Percentiles rank a stretch among this genome's conserved stretches.
Evolutionary conservation across 2,888 invertebrate species (phyloP).

Genomic region (Phortica magna): DNA sequence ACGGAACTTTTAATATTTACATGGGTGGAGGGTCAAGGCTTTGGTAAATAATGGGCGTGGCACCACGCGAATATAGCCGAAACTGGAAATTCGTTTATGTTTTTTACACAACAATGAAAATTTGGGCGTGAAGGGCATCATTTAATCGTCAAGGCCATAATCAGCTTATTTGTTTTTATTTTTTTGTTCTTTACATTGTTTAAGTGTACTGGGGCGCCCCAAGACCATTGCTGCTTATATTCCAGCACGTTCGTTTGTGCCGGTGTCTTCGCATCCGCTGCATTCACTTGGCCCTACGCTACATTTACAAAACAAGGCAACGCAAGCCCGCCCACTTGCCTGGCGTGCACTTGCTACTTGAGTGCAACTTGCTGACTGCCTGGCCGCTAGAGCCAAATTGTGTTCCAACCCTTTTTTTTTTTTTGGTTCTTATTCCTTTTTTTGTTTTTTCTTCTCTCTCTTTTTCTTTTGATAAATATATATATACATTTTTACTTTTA

Average conservation of each 20-base stretch:
- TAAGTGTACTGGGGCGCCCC: constrained; percentile 22
- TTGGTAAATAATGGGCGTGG: too few relatives aligned
- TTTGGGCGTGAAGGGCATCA: too few relatives aligned
- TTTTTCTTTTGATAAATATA: constrained; percentile 30
- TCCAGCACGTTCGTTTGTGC: constrained; percentile 53
- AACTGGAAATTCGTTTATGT: too few relatives aligned
- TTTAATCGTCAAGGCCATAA: too few relatives aligned
- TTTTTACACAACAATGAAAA: too few relatives aligned
- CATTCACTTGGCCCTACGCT: constrained; percentile 56
- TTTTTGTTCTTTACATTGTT: constrained; percentile 34
- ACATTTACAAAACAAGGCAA: background rate
- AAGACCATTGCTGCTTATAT: constrained; percentile 38
- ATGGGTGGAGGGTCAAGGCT: too few relatives aligned
- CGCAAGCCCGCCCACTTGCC: background rate
- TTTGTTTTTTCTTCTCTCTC: constrained; percentile 26
- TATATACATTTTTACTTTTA: constrained; percentile 71
- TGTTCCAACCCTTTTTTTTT: constrained; percentile 11
- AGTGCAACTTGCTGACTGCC: constrained; percentile 50
- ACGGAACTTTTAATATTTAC: too few relatives aligned
- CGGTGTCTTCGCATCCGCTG: constrained; percentile 73
- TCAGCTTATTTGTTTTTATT: too few relatives aligned
- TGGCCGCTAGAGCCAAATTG: constrained; percentile 23
- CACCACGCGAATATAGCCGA: too few relatives aligned
- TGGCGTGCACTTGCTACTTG: constrained; percentile 16
- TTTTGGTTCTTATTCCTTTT: constrained; percentile 4